Base-by-base conservation (phyloP, 2,888 invertebrate species). In the Tinea pellionella region DNA sequence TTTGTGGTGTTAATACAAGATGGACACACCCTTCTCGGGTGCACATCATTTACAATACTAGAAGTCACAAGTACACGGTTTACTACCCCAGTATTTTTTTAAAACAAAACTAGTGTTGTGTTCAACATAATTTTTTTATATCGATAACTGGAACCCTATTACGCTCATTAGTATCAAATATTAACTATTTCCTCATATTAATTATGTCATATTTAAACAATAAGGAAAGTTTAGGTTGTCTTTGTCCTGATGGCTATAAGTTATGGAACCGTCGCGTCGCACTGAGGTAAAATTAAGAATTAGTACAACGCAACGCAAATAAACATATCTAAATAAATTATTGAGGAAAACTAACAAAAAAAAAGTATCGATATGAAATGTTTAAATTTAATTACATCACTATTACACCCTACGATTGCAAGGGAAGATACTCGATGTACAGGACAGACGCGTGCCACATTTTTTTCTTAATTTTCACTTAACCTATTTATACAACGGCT, bases 391-490 rank as follows among this genome's bases (percentile, higher is more conserved):
- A 24, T 3, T 6, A 51, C 75, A 70, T 68, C 78, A 63, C 77
- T 80, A 74, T 37, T 30, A 66, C 71, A 74, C 79, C 78, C 81
- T 68, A 68, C 73, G 84, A 85, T 85, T 67, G 72, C 67, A 69
- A 75, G 82, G 81, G 82, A 82, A 83, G 84, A 85, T 84, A 81
- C 77, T 69, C 37, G 32, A 57, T 57, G 59, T 59, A 59, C 55
- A 41, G 75, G 72, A 71, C 72, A 66, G 77, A 78, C 86, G 78
- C 86, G 86, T 86, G 86, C 86, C 85, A 80, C 79, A 79, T 84
- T n/a, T 86, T 86, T 86, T 85, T 77, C 77, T 80, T 75, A 73
- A 71, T 75, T 77, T 78, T 77, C 74, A 81, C 78, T 75, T 78
- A 74, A 75, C 64, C 70, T 73, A 71, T 16, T 70, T 71, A 68